Base-by-base conservation (phyloP, 2,797 vertebrate genomes). In the Cossypha polioptera region DNA sequence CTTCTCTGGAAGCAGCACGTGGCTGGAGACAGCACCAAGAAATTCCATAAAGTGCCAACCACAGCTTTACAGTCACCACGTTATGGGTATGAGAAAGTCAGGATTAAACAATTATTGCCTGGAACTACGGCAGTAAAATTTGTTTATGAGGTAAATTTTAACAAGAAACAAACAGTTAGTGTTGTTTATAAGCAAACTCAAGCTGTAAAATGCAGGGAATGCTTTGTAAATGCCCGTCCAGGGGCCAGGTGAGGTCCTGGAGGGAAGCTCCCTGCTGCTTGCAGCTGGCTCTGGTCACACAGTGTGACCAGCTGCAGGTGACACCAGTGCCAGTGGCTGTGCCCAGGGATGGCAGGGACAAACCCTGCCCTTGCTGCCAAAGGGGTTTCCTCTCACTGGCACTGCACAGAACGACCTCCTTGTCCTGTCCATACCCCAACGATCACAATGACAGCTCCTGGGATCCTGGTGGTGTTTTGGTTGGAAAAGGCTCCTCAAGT, bases 111-210 rank as follows among this genome's bases (percentile, higher is more conserved):
- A 95, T 95, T 95, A 97, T 48, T 96, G 94, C 93, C 94, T 96
- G 63, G 13, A 90, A 94, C 84, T 96, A 91, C 47, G 54, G 6
- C 57, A 86, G 95, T 96, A 96, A 96, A 97, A 96, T 97, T 97
- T 94, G 97, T 97, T 97, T 97, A 97, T 57, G 92, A 95, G 96
- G 96, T 93, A 97, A 97, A 97, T 90, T 94, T 94, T 97, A 97
- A 98, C 95, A 97, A 97, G 97, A 96, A 97, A 94, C 95, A 97
- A 97, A 97, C 91, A 96, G 95, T 42, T 58, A 78, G 86, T 83
- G 79, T 96, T 97, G 96, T 97, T 97, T 97, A 97, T 96, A 97
- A 97, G 97, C 94, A 96, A 97, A 94, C n/a, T 43, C 33, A 5
- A 91, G 85, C 96, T 51, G 93, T 95, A 96, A 97, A 96, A 92